Conservation (phyloP, 1,140 invertebrate species). For the Euglossa dilemma region DNA sequence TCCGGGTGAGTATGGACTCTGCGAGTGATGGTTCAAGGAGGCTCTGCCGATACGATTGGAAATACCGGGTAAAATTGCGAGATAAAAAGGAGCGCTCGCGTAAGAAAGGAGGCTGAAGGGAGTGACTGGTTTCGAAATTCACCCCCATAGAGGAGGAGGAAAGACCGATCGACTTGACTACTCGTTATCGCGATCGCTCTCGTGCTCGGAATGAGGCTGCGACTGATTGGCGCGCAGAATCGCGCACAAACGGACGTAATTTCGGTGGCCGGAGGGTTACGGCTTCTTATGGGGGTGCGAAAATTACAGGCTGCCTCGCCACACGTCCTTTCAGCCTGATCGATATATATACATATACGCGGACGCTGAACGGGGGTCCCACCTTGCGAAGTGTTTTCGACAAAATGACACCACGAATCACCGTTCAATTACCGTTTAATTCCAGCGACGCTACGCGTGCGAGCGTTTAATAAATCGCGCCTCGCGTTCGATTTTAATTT, state of each 20-base stretch:
- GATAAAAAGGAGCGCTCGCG: too few species aligned
- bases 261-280: constrained; percentile 68
- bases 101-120: background rate
- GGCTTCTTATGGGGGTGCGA: constrained; percentile 71
- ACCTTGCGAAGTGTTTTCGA: constrained; percentile 52
- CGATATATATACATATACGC: constrained; percentile 54
- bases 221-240: constrained; percentile 71
- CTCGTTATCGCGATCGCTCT: constrained; percentile 75
- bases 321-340: constrained; percentile 67
- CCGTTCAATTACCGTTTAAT: constrained; percentile 67
- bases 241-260: constrained; percentile 78
- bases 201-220: constrained; percentile 58
- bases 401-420: constrained; percentile 69
- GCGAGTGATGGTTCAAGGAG: too few species aligned
- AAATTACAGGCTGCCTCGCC: constrained; percentile 73
- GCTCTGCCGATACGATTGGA: background rate
- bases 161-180: constrained; percentile 58
- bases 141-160: constrained; percentile 7
- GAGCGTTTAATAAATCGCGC: constrained; percentile 24
- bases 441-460: background rate
- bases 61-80: too few species aligned
- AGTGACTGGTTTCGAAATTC: constrained; percentile 13
- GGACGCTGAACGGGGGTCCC: constrained; percentile 36
- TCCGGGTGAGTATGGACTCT: too few species aligned
- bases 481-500: background rate